These are phyloP conservation scores for Athalia cordata DNA, from an alignment of 2,888 invertebrate species.

Conservation along the genomic window DNA sequence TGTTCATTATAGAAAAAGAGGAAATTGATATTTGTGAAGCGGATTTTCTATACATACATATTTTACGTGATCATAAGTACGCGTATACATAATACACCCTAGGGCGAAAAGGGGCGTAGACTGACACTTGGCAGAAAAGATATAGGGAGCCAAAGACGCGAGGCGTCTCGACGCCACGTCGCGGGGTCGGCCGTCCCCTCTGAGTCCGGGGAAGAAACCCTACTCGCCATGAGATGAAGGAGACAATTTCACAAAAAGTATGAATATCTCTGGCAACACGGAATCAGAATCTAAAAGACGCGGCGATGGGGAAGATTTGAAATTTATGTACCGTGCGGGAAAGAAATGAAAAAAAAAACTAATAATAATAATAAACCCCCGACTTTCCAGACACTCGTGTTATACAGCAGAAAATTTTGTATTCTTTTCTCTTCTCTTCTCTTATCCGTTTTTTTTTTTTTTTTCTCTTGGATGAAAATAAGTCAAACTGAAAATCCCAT, in stretches of 20 bases:
- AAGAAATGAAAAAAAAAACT: not conserved
- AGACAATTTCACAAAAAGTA: constrained; percentile 41
- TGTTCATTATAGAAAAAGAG: not conserved
- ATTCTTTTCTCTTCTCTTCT: too few relatives aligned
- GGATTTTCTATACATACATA: constrained; percentile 3
- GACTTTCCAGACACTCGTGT: too few relatives aligned
- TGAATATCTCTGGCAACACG: constrained; percentile 41
- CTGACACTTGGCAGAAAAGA: not conserved
- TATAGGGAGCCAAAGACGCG: not conserved
- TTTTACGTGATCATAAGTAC: constrained; percentile 17
- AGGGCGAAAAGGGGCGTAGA: not conserved
- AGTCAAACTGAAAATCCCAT: too few relatives aligned
- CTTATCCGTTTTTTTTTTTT: too few relatives aligned
- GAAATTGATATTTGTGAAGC: not conserved
- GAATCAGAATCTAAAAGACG: constrained; percentile 42
- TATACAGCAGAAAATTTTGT: too few relatives aligned
- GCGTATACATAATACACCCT: constrained; percentile 30
- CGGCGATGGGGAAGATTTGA: constrained; percentile 40
- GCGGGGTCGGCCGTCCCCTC: constrained; percentile 11
- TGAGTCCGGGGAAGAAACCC: not conserved
- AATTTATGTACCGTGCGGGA: constrained; percentile 35
- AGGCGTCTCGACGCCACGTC: constrained; percentile 26
- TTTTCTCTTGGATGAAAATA: too few relatives aligned
- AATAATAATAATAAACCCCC: too few relatives aligned
- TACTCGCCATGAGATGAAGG: constrained; percentile 29